These are phyloP conservation scores for Axinella damicornis DNA, from an alignment of 37 sponge, comb jelly and placozoan genomes.

Conservation along the genomic window DNA sequence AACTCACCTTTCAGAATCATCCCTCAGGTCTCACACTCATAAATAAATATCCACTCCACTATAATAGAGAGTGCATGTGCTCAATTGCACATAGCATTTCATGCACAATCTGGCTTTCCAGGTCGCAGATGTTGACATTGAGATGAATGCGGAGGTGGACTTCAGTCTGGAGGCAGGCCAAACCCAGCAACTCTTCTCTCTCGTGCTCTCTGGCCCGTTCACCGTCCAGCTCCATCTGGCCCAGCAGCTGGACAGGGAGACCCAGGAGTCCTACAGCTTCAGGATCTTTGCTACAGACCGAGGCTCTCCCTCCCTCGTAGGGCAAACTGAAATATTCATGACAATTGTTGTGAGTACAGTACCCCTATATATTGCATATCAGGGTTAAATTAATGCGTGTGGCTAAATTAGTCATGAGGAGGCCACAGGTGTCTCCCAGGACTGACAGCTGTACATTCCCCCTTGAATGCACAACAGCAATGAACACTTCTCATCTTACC, in stretches of 20 bases:
- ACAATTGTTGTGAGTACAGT: constrained; percentile 15
- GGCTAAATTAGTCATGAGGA: too few species aligned
- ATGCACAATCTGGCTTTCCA: not conserved
- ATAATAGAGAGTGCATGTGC: too few species aligned
- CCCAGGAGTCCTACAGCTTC: constrained; percentile 17
- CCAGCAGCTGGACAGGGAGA: constrained; percentile 56
- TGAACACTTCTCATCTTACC: not conserved
- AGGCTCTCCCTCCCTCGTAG: constrained; percentile 55
- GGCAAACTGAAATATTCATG: constrained; percentile 7
- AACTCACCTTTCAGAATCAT: too few species aligned
- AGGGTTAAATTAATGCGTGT: too few species aligned
- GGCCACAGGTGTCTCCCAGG: too few species aligned
- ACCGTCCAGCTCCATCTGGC: constrained; percentile 8
- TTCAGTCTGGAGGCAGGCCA: not conserved
- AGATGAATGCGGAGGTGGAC: constrained; percentile 8
- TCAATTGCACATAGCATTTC: too few species aligned
- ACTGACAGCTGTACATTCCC: too few species aligned
- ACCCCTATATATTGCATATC: too few species aligned
- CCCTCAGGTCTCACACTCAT: too few species aligned
- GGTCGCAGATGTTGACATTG: constrained; percentile 21
- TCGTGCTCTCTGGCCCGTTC: not conserved
- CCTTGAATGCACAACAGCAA: too few species aligned
- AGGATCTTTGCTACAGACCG: constrained; percentile 49
- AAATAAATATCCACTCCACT: too few species aligned
- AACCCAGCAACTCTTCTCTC: not conserved